These are phyloP conservation scores for Anoplopoma fimbria DNA, from an alignment of 2,113 vertebrate species.

Conservation along the genomic window DNA sequence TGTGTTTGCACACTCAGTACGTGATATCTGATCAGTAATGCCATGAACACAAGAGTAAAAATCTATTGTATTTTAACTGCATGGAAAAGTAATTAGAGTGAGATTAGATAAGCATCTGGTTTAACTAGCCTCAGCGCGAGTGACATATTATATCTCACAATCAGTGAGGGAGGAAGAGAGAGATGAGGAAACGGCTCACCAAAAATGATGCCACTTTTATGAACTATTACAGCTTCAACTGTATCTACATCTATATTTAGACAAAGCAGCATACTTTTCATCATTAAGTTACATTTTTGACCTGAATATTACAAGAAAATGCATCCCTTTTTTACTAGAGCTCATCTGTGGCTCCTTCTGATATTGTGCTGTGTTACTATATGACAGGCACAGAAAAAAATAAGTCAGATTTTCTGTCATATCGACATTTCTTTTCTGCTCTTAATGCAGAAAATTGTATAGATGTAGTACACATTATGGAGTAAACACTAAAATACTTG, in stretches of 20 bases:
- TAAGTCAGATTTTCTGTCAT: neutral
- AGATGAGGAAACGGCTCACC: neutral
- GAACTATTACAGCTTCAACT: neutral
- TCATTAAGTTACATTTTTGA: neutral
- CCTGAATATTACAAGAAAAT: too few species aligned
- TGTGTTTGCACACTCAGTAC: neutral
- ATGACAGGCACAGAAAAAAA: neutral
- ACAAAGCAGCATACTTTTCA: neutral
- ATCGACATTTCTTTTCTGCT: neutral
- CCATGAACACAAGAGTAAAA: neutral
- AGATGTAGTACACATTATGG: neutral
- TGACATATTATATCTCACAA: neutral
- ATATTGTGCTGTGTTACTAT: neutral
- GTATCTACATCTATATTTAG: neutral
- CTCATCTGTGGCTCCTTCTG: neutral
- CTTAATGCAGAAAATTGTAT: neutral
- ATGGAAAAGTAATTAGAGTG: neutral
- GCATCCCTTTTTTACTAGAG: neutral
- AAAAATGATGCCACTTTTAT: neutral
- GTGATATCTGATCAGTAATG: neutral
- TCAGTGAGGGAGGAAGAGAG: neutral
- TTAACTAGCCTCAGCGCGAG: neutral
- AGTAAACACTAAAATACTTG: slow-evolving; percentile 2
- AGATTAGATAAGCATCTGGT: slow-evolving; percentile 6
- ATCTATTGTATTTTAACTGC: neutral